phyloP scores from a whole-genome alignment of 1,140 invertebrate species.

The Drosophila lini region DNA sequence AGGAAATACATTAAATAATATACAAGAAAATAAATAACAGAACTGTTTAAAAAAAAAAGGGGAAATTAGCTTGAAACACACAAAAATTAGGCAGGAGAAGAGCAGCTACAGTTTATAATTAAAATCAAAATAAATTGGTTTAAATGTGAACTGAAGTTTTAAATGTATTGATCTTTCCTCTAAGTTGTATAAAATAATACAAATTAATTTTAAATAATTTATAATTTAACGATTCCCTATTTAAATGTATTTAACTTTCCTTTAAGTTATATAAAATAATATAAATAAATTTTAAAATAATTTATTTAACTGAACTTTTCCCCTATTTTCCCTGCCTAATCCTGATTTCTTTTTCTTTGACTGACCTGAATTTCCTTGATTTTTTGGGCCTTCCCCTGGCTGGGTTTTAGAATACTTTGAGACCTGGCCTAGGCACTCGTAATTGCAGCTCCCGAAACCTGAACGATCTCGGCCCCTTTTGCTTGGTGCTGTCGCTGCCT shows the following conservation, averaged over 20 bases:
- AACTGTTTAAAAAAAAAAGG: background rate
- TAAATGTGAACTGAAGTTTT: background rate
- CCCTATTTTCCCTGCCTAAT: background rate
- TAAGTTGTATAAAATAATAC: no score
- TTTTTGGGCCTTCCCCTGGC: background rate
- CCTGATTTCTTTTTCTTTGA: background rate
- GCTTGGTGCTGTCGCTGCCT: conserved; percentile 2
- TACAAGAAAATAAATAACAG: background rate
- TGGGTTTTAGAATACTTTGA: conserved; percentile 25
- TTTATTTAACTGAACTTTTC: background rate
- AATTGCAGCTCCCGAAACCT: conserved; percentile 57
- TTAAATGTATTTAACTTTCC: background rate
- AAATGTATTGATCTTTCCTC: no score
- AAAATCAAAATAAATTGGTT: background rate
- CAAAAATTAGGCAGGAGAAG: background rate
- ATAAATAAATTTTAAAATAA: background rate
- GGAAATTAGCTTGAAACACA: background rate
- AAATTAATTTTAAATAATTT: background rate
- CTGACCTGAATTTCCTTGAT: conserved; percentile 44
- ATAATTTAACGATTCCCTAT: background rate
- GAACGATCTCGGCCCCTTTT: conserved; percentile 15
- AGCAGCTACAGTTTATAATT: background rate
- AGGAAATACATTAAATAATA: background rate
- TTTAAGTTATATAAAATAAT: background rate
- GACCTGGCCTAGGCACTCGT: conserved; percentile 36